Evolutionary conservation across 1,140 invertebrate genomes (phyloP).

Genomic region (Chlorops oryzae): DNA sequence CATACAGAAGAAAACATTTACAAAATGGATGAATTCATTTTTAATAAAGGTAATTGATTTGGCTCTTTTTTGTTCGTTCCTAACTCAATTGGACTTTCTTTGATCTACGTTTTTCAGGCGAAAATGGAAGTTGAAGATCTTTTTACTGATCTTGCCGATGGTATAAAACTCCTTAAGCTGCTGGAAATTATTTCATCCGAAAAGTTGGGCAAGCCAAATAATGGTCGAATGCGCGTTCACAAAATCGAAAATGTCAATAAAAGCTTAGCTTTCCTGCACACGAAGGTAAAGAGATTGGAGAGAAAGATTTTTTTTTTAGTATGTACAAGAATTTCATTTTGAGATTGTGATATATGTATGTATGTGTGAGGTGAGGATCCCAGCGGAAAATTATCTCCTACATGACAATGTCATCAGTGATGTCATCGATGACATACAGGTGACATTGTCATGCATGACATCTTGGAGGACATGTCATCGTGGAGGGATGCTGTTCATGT

Average conservation of each 20-base stretch:
- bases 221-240: constrained; percentile 94
- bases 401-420: too few species aligned
- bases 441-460: too few species aligned
- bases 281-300: too few species aligned
- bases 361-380: too few species aligned
- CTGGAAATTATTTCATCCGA: constrained; percentile 99
- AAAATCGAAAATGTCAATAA: constrained; percentile 99
- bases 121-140: constrained; percentile 96
- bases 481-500: too few species aligned
- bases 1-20: constrained; percentile 99
- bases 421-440: too few species aligned
- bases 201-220: constrained; percentile 93
- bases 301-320: too few species aligned
- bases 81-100: neutral
- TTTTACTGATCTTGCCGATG: constrained; percentile 93
- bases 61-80: neutral
- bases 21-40: constrained; percentile 99
- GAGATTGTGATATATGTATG: too few species aligned
- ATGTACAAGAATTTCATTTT: too few species aligned
- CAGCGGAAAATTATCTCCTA: too few species aligned
- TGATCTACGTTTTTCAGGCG: constrained; percentile 53
- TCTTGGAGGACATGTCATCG: too few species aligned
- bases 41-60: constrained; percentile 73
- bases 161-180: constrained; percentile 90
- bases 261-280: constrained; percentile 93